Base-by-base conservation (phyloP, 2,888 invertebrate species). In the Netelia melanura region DNA sequence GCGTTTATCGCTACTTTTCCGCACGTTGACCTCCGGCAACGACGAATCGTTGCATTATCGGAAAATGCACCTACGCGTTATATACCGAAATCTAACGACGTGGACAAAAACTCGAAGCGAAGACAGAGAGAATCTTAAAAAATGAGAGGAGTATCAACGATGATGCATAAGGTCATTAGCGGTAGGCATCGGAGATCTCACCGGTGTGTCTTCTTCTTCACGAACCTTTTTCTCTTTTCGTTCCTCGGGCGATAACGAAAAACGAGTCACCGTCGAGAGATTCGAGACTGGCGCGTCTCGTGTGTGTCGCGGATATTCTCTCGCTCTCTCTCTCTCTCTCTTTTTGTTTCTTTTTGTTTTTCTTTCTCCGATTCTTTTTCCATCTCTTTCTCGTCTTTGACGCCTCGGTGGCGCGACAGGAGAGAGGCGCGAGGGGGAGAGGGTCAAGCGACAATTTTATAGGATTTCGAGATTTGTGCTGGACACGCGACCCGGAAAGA, bases 121-220 rank as follows among this genome's bases (percentile, higher is more conserved):
- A 48, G 48, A 14, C 14, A 0, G 11, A 14, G 11, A 48, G 48
- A 48, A 14, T 48, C 48, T 52, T 56, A 21, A 70, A 78, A 78
- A 62, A 14, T 48, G 48, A 52, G 52, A 30, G 30, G 52, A 62
- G 68, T 38, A 72, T 25, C 21, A 58, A 52, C 65, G 80, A 84
- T 84, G 81, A 85, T 81, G 74, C 81, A 81, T 72, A 48, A 75
- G 81, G 79, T 85, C 84, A 81, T 85, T 81, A 81, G 84, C 65
- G 81, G 78, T 78, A 58, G 65, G 64, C 65, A 67, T 78, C 81
- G 67, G 30, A 68, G 54, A 14, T 74, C 62, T 83, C 74, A 54
- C 62, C 52, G 43, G 62, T 54, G 78, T 75, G 64, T 76, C n/a
- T 43, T 11, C 54, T 10, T 62, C 38, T 65, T n/a, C 17, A 43